Percentiles rank a stretch among this genome's conserved stretches.
These are phyloP conservation scores for Sebastes iracundus DNA, from an alignment of 2,797 vertebrate genomes.

Conservation along the genomic window DNA sequence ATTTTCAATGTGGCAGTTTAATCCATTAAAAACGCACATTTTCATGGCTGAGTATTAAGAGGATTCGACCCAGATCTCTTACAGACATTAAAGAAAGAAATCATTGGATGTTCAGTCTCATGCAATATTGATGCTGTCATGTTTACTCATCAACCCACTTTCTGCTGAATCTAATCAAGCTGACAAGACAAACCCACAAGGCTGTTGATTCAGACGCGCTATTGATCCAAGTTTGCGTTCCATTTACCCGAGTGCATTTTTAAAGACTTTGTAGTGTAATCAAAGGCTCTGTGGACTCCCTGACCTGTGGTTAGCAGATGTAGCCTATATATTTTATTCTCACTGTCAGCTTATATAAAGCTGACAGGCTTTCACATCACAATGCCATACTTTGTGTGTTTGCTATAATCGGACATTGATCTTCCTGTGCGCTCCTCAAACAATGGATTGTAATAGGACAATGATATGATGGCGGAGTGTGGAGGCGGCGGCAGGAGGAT, in stretches of 20 bases:
- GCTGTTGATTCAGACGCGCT: conserved; percentile 46
- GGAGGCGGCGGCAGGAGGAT: conserved; percentile 37
- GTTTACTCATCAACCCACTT: conserved; percentile 77
- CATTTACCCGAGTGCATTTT: conserved; percentile 54
- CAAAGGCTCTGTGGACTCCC: conserved; percentile 38
- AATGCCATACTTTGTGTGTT: conserved; percentile 27
- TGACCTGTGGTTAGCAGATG: conserved; percentile 55
- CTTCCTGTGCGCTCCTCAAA: conserved; percentile 38
- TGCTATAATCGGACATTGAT: conserved; percentile 57
- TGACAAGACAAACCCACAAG: conserved; percentile 58
- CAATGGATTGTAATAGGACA: conserved; percentile 45
- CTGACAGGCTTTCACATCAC: conserved; percentile 45
- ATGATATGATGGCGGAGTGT: conserved; percentile 26
- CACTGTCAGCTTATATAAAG: conserved; percentile 30
- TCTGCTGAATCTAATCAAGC: conserved; percentile 69
- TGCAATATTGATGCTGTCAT: conserved; percentile 79
- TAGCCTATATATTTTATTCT: conserved; percentile 35
- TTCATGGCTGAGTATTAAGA: conserved; percentile 53
- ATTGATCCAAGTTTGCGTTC: conserved; percentile 61
- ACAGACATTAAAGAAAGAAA: conserved; percentile 64
- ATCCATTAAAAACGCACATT: conserved; percentile 11
- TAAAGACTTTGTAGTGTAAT: conserved; percentile 56
- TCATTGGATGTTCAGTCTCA: conserved; percentile 63
- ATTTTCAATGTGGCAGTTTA: conserved; percentile 26
- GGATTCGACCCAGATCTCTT: conserved; percentile 71